Evolutionary conservation across 2,888 invertebrate genomes (phyloP), one percentile per base, ranked within the genome.

Genomic region (Steromphala cineraria): DNA sequence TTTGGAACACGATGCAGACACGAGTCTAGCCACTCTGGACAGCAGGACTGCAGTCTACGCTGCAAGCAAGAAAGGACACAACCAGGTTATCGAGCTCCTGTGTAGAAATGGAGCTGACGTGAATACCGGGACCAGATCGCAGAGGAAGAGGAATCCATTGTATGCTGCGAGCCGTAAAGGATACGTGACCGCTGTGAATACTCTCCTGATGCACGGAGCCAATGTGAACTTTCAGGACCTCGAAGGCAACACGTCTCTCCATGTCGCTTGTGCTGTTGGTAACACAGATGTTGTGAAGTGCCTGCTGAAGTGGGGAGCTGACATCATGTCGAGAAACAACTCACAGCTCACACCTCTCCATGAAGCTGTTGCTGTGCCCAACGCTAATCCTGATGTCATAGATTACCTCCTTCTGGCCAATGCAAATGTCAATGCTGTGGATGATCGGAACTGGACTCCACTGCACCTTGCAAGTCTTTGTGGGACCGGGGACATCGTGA

Each of bases 301-400:
- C n/a, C 19, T 71, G 71, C 36, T 71, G 17, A 71, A 71, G n/a
- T 71, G 71, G 71, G 71, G 71, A 71, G 71, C 71, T 8, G 71
- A 71, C n/a, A 36, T 71, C 19, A 17, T 40, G 71, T 15, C 71
- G 17, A 71, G 36, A 24, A 71, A 71, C 40, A 40, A 36, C 36
- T 71, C 71, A 36, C 8, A 71, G 2, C 71, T 36, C 8, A 71
- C 71, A 8, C 71, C 71, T 31, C 71, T 71, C 3, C 71, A 71
- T 40, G 71, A 71, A 28, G 71, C 71, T 36, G 71, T 71, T 3
- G 71, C 71, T 8, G 71, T 71, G 13, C 28, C 71, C 17, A 71
- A 36, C n/a, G 36, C 71, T 2, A 36, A 71, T 10, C 8, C 71
- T 19, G 71, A 71, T 36, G 36, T 19, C 36, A 71, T 71, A 10